Evolutionary conservation across 2,888 invertebrate species (phyloP).

Genomic region (Pristionchus maxplancki): DNA sequence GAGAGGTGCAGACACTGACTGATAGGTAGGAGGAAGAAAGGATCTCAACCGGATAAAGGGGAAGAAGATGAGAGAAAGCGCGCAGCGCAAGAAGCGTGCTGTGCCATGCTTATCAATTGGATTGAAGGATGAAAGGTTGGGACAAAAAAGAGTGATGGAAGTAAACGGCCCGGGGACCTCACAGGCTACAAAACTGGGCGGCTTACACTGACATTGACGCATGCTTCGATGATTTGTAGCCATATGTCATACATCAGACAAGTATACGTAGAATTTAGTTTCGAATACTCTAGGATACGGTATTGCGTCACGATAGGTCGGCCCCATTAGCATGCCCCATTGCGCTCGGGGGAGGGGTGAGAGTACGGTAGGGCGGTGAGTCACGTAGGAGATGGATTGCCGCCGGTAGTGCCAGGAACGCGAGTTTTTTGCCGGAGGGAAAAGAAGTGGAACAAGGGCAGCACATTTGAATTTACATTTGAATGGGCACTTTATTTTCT

Average conservation of each 20-base stretch:
- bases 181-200: not conserved
- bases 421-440: not conserved
- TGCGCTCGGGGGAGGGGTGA: not conserved
- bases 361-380: not conserved
- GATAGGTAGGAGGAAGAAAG: not conserved
- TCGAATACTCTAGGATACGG: not conserved
- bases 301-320: conserved; percentile 18
- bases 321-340: conserved; percentile 15
- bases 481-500: too few relatives aligned
- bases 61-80: conserved; percentile 2
- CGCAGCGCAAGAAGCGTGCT: not conserved
- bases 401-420: not conserved
- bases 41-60: conserved; percentile 30
- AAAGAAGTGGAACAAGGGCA: not conserved
- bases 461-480: not conserved
- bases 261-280: not conserved
- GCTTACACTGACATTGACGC: not conserved
- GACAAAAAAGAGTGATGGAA: not conserved
- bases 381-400: not conserved
- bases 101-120: conserved; percentile 35
- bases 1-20: not conserved
- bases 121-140: not conserved
- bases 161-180: not conserved
- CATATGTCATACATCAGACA: too few relatives aligned
- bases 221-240: too few relatives aligned